Evolutionary conservation across 2,888 invertebrate species (phyloP).

Genomic region (Sceliomorpha sp.): DNA sequence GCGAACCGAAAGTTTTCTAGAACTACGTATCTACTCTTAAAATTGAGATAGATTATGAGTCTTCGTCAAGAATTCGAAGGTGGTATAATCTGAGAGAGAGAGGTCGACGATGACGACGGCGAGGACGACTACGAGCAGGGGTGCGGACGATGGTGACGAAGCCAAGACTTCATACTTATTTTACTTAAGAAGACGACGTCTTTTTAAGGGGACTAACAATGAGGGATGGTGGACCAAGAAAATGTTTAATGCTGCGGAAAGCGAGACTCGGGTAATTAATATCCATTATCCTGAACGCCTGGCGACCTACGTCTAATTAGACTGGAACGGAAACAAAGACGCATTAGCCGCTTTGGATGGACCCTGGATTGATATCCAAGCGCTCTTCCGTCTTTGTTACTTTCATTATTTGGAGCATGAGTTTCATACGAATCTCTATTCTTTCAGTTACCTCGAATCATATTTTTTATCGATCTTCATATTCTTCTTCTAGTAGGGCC

Average conservation of each 20-base stretch:
- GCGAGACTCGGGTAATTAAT: slow-evolving; percentile 79
- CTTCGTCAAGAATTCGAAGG: slow-evolving; percentile 55
- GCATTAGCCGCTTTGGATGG: slow-evolving; percentile 67
- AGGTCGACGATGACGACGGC: too few species aligned
- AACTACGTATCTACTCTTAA: slow-evolving; percentile 75
- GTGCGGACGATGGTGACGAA: slow-evolving; percentile 56
- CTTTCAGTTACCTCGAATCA: neutral
- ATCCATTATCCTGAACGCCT: slow-evolving; percentile 75
- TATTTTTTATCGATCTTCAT: too few species aligned
- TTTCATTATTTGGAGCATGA: slow-evolving; percentile 17
- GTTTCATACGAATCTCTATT: slow-evolving; percentile 17
- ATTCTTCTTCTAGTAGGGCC: too few species aligned
- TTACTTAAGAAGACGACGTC: slow-evolving; percentile 74
- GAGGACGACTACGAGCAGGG: slow-evolving; percentile 53
- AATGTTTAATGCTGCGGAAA: slow-evolving; percentile 79
- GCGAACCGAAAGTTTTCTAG: slow-evolving; percentile 67
- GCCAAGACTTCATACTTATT: slow-evolving; percentile 72
- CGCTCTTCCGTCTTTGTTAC: slow-evolving; percentile 48
- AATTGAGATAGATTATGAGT: slow-evolving; percentile 78
- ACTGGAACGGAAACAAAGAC: slow-evolving; percentile 72
- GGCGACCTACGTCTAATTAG: slow-evolving; percentile 75
- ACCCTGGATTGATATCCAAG: slow-evolving; percentile 52
- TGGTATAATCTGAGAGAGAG: slow-evolving; percentile 35
- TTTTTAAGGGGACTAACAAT: slow-evolving; percentile 78
- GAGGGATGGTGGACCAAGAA: slow-evolving; percentile 77